A percentile compares a stretch with the other conserved stretches of the same genome.
These are phyloP conservation scores for Orientallactaga bullata DNA, from an alignment of 2,113 vertebrate genomes.

Conservation along the genomic window DNA sequence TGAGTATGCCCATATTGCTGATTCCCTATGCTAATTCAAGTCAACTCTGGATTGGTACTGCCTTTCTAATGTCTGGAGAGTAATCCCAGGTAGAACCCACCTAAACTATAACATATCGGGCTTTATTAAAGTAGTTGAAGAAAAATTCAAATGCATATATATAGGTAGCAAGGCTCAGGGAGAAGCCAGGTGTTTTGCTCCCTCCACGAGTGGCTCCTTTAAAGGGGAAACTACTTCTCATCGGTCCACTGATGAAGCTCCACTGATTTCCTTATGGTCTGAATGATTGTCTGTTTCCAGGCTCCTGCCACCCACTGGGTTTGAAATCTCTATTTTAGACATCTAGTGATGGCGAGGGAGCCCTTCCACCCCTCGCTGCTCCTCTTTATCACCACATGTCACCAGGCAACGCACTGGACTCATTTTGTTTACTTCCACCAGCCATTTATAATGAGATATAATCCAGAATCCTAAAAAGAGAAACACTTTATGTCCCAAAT, in stretches of 20 bases:
- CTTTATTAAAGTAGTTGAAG: slow-evolving; percentile 4
- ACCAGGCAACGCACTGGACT: slow-evolving; percentile 40
- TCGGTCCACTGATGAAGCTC: background rate
- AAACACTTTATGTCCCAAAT: slow-evolving; percentile 80
- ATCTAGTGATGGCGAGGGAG: slow-evolving; percentile 21
- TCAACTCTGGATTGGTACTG: background rate
- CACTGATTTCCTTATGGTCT: slow-evolving; percentile 38
- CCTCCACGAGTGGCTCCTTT: background rate
- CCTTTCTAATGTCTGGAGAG: background rate
- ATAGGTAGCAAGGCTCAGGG: background rate
- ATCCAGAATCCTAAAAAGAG: slow-evolving; percentile 70
- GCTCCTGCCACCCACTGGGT: background rate
- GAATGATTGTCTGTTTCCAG: slow-evolving; percentile 13
- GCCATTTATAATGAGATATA: slow-evolving; percentile 75
- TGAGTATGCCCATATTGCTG: background rate
- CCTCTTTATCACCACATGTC: slow-evolving; percentile 52
- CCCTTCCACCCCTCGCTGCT: background rate
- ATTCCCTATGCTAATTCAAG: background rate
- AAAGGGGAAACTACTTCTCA: slow-evolving; percentile 33
- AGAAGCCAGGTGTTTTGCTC: background rate
- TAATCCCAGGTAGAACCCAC: background rate
- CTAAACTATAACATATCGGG: background rate
- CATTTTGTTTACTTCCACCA: slow-evolving; percentile 57
- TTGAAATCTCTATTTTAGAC: slow-evolving; percentile 41
- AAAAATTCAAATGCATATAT: slow-evolving; percentile 16